Conservation (phyloP, 2,888 invertebrate genomes). For the Leptinotarsa haldemani region DNA sequence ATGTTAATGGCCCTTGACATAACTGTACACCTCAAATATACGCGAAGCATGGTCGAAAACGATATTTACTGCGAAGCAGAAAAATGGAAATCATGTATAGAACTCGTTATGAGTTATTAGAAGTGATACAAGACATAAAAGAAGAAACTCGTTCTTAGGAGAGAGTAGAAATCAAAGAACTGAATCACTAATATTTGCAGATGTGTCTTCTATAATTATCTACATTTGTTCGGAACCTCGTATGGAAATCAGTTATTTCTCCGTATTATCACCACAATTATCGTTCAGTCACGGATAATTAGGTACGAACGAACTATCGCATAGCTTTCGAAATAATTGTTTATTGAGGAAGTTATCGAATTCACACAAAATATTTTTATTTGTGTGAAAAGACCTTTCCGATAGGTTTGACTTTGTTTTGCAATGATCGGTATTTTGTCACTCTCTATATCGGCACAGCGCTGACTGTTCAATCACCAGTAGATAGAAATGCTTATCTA, state of each 20-base stretch:
- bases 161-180: neutral
- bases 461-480: no score
- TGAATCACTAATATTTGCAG: neutral
- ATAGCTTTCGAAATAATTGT: neutral
- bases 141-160: neutral
- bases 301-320: neutral
- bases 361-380: no score
- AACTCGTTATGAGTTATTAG: neutral
- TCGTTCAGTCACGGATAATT: neutral
- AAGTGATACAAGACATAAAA: neutral
- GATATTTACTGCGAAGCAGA: neutral
- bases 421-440: no score
- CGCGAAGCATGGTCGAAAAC: constrained; percentile 7
- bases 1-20: constrained; percentile 15
- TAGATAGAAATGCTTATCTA: no score
- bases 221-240: neutral
- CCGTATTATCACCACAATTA: neutral
- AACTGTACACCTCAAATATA: constrained; percentile 13
- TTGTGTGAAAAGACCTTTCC: no score
- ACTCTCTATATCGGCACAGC: no score
- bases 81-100: neutral
- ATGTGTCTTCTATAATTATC: neutral
- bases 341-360: neutral
- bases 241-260: constrained; percentile 1
- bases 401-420: no score